Evolutionary conservation across 2,113 vertebrate genomes (phyloP).

Genomic region (Rhinoderma darwinii): DNA sequence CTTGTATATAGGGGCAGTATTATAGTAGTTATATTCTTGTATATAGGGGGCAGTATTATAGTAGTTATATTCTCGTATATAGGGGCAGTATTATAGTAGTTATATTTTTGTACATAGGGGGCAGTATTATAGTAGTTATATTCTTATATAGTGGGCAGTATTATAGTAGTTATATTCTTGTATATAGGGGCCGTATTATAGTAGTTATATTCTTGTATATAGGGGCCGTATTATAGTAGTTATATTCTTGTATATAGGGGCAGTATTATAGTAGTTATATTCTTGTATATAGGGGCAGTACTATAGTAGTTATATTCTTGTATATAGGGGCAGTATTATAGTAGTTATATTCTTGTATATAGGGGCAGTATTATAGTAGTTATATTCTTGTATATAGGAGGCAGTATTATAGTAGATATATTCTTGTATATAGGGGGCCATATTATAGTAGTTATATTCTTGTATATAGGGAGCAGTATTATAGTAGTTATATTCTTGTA

Average conservation of each 20-base stretch:
- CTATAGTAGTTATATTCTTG: too few species aligned
- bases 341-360: too few species aligned
- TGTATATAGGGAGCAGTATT: too few species aligned
- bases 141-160: not conserved
- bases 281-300: too few species aligned
- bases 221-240: not conserved
- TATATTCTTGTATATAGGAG: too few species aligned
- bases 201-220: not conserved
- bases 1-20: not conserved
- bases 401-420: too few species aligned
- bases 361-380: too few species aligned
- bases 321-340: too few species aligned
- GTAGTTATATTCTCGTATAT: constrained; percentile 5
- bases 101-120: not conserved
- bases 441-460: too few species aligned
- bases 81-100: not conserved
- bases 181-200: not conserved
- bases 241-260: not conserved
- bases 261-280: not conserved
- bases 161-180: constrained; percentile 3
- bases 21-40: constrained; percentile 6
- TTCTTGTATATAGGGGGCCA: too few species aligned
- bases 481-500: too few species aligned
- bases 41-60: not conserved
- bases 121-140: constrained; percentile 1